Evolutionary conservation across 37 sponge, comb jelly and placozoan species (phyloP), one percentile per base, ranked within the genome.

Genomic region (Trichoplax adhaerens): DNA sequence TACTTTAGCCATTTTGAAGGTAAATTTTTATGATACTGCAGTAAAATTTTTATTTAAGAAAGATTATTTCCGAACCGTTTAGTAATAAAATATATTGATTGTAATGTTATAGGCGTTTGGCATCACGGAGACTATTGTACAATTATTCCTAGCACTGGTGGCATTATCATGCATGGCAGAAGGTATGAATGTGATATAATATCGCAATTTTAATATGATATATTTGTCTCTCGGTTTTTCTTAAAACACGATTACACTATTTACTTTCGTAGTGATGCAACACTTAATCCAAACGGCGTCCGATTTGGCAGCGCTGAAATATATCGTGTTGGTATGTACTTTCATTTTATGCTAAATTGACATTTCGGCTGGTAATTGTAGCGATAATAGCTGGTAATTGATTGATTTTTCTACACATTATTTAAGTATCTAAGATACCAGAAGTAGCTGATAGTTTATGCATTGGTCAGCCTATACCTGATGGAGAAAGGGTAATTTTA

Each of bases 291-390:
- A 12, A 68, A 62, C 68, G 98, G 98, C 6, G 91, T 96, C 8
- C 76, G 98, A 51, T 96, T 96, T 82, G 98, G 98, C 46, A 96
- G 91, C 77, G 86, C 98, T 55, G 98, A 96, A 73, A 91, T 96
- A 47, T 96, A 96, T 79, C 85, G 83, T 66, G 84, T 96, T 64
- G 50, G 4, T 62, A 68, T 3, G 52, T 67, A 74, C 66, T 55
- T 50, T 46, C 48, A 50, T 4, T 56, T 50, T 50, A 54, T 48
- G 1, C 3, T 3, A 50, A n/a, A 59, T 29, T 2, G 4, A 50
- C 65, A 60, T 1, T 2, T 3, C n/a, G 48, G 2, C 48, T 57
- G n/a, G 6, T 10, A 29, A 5, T 12, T 5, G 58, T 12, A 60
- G 12, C 62, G 12, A 12, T 10, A 60, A 12, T 60, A 12, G 62